Evolutionary conservation across 1,140 invertebrate species (phyloP).

Genomic region (Leptoteleia sp.): DNA sequence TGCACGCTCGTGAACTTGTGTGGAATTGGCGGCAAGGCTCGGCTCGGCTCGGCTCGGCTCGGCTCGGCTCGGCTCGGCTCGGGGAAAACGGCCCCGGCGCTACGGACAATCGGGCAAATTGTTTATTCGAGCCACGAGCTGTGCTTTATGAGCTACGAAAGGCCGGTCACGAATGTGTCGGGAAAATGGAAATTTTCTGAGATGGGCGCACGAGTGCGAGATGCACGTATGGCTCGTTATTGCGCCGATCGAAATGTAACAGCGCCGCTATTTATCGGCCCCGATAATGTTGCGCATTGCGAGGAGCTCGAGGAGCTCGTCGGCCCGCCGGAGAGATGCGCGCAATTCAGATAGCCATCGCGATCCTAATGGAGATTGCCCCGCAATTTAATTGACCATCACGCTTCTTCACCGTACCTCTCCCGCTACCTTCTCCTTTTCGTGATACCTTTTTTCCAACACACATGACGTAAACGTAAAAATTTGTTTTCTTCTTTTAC

Average conservation of each 20-base stretch:
- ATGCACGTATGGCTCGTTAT: neutral
- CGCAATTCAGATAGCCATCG: neutral
- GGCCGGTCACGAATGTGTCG: slow-evolving; percentile 30
- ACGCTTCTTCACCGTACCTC: too few species aligned
- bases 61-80: too few species aligned
- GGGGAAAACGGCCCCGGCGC: neutral
- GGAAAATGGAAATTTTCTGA: slow-evolving; percentile 44
- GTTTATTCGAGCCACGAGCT: slow-evolving; percentile 26
- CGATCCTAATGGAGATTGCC: neutral
- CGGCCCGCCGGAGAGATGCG: neutral
- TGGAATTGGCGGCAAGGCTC: too few species aligned
- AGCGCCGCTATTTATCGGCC: neutral
- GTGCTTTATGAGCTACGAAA: slow-evolving; percentile 30
- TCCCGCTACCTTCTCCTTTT: too few species aligned
- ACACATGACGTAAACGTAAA: too few species aligned
- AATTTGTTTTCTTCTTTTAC: too few species aligned
- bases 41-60: too few species aligned
- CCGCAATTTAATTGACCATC: too few species aligned
- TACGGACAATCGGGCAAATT: slow-evolving; percentile 40
- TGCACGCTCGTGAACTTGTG: slow-evolving; percentile 67
- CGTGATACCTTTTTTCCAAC: too few species aligned
- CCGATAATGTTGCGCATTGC: neutral
- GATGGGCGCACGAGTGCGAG: too few species aligned
- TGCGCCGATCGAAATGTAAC: slow-evolving; percentile 20
- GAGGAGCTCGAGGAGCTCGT: neutral